Base-by-base conservation (phyloP, 2,888 invertebrate species). In the Troides aeacus region DNA sequence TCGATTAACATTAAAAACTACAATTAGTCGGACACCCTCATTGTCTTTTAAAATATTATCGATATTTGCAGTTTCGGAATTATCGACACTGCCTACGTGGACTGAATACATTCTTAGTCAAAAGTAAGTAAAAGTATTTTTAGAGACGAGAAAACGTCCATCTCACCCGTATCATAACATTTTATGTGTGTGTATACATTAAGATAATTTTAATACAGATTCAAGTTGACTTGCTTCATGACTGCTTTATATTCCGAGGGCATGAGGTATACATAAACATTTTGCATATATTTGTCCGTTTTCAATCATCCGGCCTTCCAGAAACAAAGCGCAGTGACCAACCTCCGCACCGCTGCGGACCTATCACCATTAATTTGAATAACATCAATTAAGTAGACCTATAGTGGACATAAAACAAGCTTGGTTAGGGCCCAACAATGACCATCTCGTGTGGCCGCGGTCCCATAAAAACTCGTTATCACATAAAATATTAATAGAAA, bases 401-500 rank as follows among this genome's bases (percentile, higher is more conserved):
- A 77, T 79, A 74, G 82, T 79, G 81, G 81, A 83, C 85, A 87
- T 88, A 89, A 87, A 89, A 90, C 88, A 88, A 86, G 86, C 85
- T 84, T 82, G 81, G 81, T 83, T 79, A 76, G 77, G 70, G 77
- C 73, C 78, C 82, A 86, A 89, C 89, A 89, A 90, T 87, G 82
- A 85, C 73, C 18, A 80, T 64, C 72, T 72, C 81, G 81, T 77
- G 73, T 77, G 81, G 82, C 82, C 82, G 79, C 80, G 77, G 77
- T 78, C 76, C 81, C 81, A 86, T 85, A 89, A 90, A 91, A 91
- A 88, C 87, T 81, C 84, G 30, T 84, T 84, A 82, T 84, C 81
- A 89, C 90, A 91, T 91, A 92, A 92, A 92, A 92, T 92, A 92
- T 92, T 92, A 92, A 92, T 92, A 92, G 92, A 92, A 92, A 91